phyloP scores from a whole-genome alignment of 2,888 invertebrate species.

The Ophraella communa region DNA sequence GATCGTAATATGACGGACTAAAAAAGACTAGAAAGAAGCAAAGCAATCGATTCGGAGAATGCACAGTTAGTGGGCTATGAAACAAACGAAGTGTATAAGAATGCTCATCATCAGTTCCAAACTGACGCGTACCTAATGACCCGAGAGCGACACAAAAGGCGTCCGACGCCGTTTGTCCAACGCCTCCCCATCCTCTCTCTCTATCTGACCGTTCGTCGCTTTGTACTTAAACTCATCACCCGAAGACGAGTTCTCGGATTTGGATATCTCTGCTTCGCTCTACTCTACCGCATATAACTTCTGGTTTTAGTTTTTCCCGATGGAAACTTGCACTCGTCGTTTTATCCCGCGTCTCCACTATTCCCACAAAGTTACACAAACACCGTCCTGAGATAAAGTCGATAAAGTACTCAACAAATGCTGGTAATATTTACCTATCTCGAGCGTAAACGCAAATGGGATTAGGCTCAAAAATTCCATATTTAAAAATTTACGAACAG shows the following conservation, averaged over 20 bases:
- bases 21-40: conserved; percentile 31
- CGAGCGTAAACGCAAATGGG: too few species aligned
- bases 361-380: neutral
- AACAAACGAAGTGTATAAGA: conserved; percentile 54
- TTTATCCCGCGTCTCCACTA: neutral
- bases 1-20: conserved; percentile 14
- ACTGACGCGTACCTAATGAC: conserved; percentile 57
- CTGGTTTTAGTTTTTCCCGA: neutral
- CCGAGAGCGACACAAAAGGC: conserved; percentile 54
- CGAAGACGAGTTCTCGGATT: conserved; percentile 38
- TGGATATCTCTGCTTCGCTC: conserved; percentile 22
- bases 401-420: too few species aligned
- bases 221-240: conserved; percentile 42
- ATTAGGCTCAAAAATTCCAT: too few species aligned
- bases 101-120: conserved; percentile 57
- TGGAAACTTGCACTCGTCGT: neutral
- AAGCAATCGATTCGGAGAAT: conserved; percentile 36
- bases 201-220: conserved; percentile 25
- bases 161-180: conserved; percentile 36
- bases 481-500: too few species aligned
- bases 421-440: too few species aligned
- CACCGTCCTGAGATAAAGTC: too few species aligned
- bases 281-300: conserved; percentile 19
- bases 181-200: too few species aligned
- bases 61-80: conserved; percentile 40